Evolutionary conservation across 2,888 invertebrate species (phyloP), one percentile per base, ranked within the genome.

Genomic region (Sminthurides aquaticus): DNA sequence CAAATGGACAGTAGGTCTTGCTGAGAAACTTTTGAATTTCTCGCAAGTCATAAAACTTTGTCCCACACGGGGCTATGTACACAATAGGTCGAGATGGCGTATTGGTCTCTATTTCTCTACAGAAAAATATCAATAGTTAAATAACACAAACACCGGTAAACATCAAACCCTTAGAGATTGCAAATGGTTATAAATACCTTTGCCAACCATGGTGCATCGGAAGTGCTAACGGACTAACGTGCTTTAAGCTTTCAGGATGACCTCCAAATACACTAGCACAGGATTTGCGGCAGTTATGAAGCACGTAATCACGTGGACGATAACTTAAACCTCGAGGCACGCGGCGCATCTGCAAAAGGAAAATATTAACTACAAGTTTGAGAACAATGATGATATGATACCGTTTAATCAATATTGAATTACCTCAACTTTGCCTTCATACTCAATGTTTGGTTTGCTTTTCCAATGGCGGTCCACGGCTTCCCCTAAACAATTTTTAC

Each of bases 1-100:
- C 86, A 80, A 96, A 83, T 5, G 85, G 83, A 67, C 88, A 87
- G 24, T 29, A 70, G 0, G 89, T 86, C 2, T 80, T 73, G 1
- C 84, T 81, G 58, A 97, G 80, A 79, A 91, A 96, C 0, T 78
- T 77, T 76, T 89, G 89, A 18, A 95, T 80, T 77, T 94, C 93
- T 15, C 81, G 79, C 79, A 89, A 82, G 76, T 80, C 83, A 22
- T 92, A 84, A 62, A 95, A 76, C 18, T 88, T 83, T 1, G 89
- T 83, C 0, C 94, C 94, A 80, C 97, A 97, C 0, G 97, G 96
- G 1, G 90, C 86, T 61, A 78, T 76, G 74, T 84, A 85, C 56
- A 79, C 75, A 15, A 83, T 77, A n/a, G 71, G 67, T 2, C 64
- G 49, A 8, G 64, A 49, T 27, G 67, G 65, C 8, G 29, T 48